Conservation (phyloP, 2,888 invertebrate species). For the Petrolisthes manimaculis region DNA sequence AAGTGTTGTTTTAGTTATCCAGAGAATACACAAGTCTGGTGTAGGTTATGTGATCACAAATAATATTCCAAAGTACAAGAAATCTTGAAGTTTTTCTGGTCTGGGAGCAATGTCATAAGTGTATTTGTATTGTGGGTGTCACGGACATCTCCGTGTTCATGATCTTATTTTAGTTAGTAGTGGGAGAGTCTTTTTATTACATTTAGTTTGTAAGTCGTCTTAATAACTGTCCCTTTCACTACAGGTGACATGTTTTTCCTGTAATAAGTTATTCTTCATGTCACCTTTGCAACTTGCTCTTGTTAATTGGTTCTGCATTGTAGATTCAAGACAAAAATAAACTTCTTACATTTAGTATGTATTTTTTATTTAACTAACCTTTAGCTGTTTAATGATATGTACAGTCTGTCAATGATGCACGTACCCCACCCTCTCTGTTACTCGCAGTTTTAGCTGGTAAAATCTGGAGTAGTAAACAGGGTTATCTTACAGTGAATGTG, state of each 20-base stretch:
- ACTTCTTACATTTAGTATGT: conserved; percentile 45
- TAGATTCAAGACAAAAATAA: conserved; percentile 51
- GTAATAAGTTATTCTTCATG: conserved; percentile 17
- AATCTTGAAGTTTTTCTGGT: conserved; percentile 55
- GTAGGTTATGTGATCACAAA: conserved; percentile 63
- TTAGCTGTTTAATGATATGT: too few species aligned
- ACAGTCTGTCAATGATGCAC: too few species aligned
- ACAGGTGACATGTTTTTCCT: conserved; percentile 38
- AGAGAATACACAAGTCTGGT: conserved; percentile 57
- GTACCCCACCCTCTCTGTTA: too few species aligned
- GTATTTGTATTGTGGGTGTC: conserved; percentile 56
- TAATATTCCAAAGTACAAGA: conserved; percentile 64
- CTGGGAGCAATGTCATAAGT: conserved; percentile 57
- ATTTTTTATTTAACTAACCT: too few species aligned
- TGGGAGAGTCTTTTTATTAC: conserved; percentile 63
- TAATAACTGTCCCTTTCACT: conserved; percentile 49
- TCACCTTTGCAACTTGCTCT: conserved; percentile 40
- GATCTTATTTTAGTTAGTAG: conserved; percentile 63
- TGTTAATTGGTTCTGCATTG: conserved; percentile 44
- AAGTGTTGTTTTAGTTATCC: background rate
- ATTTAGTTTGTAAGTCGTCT: conserved; percentile 53
- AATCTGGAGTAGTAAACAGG: too few species aligned
- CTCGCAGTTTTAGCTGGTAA: too few species aligned
- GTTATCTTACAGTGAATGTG: too few species aligned
- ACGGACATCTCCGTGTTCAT: conserved; percentile 57